These are phyloP conservation scores for Alethe castanea DNA, from an alignment of 2,113 vertebrate genomes.

Conservation along the genomic window DNA sequence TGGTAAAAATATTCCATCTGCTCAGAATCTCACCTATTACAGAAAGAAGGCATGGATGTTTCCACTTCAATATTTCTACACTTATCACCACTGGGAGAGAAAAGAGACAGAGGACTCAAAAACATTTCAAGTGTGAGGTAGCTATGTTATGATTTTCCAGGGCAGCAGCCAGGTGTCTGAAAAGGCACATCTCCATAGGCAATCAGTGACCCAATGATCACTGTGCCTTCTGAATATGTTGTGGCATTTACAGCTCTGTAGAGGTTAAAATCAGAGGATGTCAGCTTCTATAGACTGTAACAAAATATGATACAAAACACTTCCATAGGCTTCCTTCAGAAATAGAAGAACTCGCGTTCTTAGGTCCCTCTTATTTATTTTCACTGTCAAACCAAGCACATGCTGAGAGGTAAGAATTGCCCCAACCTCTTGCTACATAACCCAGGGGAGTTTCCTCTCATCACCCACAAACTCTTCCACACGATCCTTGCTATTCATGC, in stretches of 20 bases:
- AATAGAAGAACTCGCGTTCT: not conserved
- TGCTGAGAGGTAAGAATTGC: not conserved
- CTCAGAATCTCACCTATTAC: slow-evolving; percentile 12
- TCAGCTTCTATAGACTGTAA: not conserved
- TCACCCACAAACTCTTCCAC: slow-evolving; percentile 30
- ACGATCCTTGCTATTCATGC: not conserved
- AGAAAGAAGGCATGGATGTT: not conserved
- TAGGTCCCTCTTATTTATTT: slow-evolving; percentile 28
- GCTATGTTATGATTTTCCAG: not conserved
- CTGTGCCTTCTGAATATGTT: not conserved
- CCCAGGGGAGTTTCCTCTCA: slow-evolving; percentile 7
- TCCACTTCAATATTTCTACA: slow-evolving; percentile 13
- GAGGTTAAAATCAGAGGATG: slow-evolving; percentile 26
- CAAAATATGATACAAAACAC: not conserved
- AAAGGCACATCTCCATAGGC: slow-evolving; percentile 5
- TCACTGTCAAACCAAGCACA: slow-evolving; percentile 31
- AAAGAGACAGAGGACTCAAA: not conserved
- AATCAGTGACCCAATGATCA: not conserved
- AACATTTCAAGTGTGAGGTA: not conserved
- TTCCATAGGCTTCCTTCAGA: slow-evolving; percentile 5
- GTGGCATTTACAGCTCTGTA: not conserved
- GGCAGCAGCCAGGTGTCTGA: slow-evolving; percentile 12
- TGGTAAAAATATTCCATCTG: slow-evolving; percentile 44
- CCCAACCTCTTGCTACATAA: not conserved
- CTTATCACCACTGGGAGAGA: not conserved